Conservation (phyloP, 2,888 invertebrate species). For the Amphipoea lucens region DNA sequence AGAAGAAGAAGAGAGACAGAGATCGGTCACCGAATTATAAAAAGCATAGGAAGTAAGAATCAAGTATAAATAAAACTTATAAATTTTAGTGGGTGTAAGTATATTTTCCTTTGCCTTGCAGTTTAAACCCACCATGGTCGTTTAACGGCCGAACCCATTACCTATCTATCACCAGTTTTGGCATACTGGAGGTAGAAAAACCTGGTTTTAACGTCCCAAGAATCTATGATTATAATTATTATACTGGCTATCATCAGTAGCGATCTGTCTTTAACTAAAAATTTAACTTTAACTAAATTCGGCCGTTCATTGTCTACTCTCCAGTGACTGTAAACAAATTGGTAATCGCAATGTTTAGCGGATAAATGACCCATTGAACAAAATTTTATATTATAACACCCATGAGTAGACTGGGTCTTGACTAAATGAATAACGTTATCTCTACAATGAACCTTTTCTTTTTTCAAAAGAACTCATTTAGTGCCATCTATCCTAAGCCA, state of each 20-base stretch:
- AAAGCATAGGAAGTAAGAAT: conserved; percentile 86
- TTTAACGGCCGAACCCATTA: too few relatives aligned
- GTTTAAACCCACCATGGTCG: neutral
- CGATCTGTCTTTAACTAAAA: too few relatives aligned
- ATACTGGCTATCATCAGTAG: too few relatives aligned
- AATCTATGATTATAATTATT: too few relatives aligned
- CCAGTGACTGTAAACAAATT: too few relatives aligned
- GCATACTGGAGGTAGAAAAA: too few relatives aligned
- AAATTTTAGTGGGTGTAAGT: neutral
- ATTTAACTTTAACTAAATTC: too few relatives aligned
- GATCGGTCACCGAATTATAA: conserved; percentile 88
- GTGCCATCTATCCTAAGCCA: conserved; percentile 1
- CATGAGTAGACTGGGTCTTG: neutral
- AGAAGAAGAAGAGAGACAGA: conserved; percentile 89
- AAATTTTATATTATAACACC: neutral
- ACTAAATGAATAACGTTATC: too few relatives aligned
- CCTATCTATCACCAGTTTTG: too few relatives aligned
- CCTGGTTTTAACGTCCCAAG: too few relatives aligned
- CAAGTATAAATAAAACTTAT: conserved; percentile 58
- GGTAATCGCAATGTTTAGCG: too few relatives aligned
- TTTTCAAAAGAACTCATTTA: neutral
- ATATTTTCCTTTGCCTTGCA: neutral
- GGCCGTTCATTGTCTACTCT: too few relatives aligned
- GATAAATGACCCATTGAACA: neutral
- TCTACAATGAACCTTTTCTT: neutral